Evolutionary conservation across 1,140 invertebrate species (phyloP), one percentile per base, ranked within the genome.

Genomic region (Babylonia areolata): DNA sequence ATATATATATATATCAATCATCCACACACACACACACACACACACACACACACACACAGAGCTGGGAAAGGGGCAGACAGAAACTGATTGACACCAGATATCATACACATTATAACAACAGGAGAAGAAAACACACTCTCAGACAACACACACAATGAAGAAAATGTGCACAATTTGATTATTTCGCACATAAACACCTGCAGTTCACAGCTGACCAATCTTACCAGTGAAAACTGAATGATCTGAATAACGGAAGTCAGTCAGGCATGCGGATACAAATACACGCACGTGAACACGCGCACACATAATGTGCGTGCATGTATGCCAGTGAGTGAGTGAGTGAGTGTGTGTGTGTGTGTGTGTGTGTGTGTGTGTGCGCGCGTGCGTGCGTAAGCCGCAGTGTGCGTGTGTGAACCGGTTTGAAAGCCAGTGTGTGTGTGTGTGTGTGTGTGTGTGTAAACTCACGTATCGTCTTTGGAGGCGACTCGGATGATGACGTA

Each of bases 401-500:
- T 77, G 75, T 33, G 75, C 42, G 77, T 42, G 40, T 35, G 71
- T 73, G 35, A 15, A 9, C 35, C 31, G 9, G 31, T 73, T 9
- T 33, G 31, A 35, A 31, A 15, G 71, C 9, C 9, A 35, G 71
- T 35, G 35, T 37, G 33, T 73, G 9, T 73, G 31, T 73, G 31
- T 33, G 33, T 73, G 31, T 73, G 71, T 73, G 39, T 46, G 17
- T n/a, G 6, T n/a, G 77, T 42, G 77, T 28, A 28, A 64, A 84
- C 84, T 78, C 54, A 85, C 84, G 39, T 46, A 46, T 77, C 84
- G 35, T 85, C 73, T 28, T 85, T 23, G 42, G 35, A n/a, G 35
- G 37, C 35, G 20, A 85, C 42, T 12, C 84, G 75, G 11, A 86
- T 40, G 35, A 82, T 51, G 31, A 73, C 46, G 80, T 86, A 86